A percentile compares a stretch with the other conserved stretches of the same genome.
phyloP scores from a whole-genome alignment of 2,113 vertebrate species.

The Recurvirostra avosetta region DNA sequence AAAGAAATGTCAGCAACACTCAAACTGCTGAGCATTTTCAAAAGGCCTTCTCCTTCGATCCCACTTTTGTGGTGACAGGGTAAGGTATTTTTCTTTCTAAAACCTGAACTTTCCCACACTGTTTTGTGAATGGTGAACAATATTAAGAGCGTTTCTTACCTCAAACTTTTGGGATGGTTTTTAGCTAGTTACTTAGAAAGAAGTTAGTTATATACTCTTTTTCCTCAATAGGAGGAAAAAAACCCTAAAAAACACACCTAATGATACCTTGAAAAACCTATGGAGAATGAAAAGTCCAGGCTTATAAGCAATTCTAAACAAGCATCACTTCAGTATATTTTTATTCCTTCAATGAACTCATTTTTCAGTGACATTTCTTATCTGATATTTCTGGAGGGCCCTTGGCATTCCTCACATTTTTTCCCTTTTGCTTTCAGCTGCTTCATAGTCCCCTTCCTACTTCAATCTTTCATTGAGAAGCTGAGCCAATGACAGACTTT shows the following conservation, averaged over 20 bases:
- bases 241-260: not conserved
- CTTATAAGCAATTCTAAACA: not conserved
- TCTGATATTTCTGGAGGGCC: constrained; percentile 36
- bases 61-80: not conserved
- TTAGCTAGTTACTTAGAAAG: not conserved
- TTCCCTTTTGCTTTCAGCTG: constrained; percentile 43
- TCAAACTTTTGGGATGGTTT: not conserved
- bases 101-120: not conserved
- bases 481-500: constrained; percentile 42
- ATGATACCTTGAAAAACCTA: not conserved
- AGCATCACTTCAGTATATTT: not conserved
- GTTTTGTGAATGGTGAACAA: not conserved
- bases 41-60: not conserved
- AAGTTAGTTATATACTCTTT: not conserved
- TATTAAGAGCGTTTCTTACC: not conserved
- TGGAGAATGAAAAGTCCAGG: not conserved
- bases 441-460: constrained; percentile 25
- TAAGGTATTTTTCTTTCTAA: not conserved
- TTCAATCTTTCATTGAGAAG: constrained; percentile 54
- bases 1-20: not conserved
- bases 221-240: not conserved
- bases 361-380: constrained; percentile 55
- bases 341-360: constrained; percentile 45
- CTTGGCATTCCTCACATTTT: constrained; percentile 42
- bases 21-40: not conserved